Percentiles rank a stretch among this genome's conserved stretches.
phyloP scores from a whole-genome alignment of 2,888 invertebrate species.

The Achlya flavicornis region DNA sequence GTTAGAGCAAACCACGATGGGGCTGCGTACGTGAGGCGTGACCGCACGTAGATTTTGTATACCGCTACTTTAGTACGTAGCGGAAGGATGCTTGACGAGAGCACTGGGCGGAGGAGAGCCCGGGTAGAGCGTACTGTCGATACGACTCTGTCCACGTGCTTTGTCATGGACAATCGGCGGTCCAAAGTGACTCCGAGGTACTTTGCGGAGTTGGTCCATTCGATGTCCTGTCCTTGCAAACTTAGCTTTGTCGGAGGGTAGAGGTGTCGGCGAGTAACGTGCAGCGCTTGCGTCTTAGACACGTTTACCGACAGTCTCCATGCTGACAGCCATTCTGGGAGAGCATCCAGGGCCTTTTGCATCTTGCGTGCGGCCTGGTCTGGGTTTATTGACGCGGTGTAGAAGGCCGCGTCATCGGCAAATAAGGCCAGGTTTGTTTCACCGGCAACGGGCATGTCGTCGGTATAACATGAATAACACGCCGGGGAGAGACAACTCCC shows the following conservation, averaged over 20 bases:
- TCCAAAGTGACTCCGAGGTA: slow-evolving; percentile 33
- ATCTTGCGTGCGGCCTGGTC: too few species aligned
- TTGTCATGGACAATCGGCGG: slow-evolving; percentile 22
- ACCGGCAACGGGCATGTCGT: too few species aligned
- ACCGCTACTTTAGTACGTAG: slow-evolving; percentile 24
- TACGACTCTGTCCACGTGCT: slow-evolving; percentile 20
- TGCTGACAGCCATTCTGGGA: too few species aligned
- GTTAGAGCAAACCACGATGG: not conserved
- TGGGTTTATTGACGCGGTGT: too few species aligned
- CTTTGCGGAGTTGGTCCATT: slow-evolving; percentile 18
- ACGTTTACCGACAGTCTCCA: too few species aligned
- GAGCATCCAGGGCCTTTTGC: too few species aligned
- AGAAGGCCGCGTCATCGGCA: not conserved
- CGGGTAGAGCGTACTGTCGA: slow-evolving; percentile 15
- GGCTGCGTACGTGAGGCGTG: slow-evolving; percentile 22
- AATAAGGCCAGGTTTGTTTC: too few species aligned
- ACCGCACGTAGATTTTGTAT: slow-evolving; percentile 28
- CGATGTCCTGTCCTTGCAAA: slow-evolving; percentile 16
- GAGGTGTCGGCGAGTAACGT: too few species aligned
- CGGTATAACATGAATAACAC: too few species aligned
- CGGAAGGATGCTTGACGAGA: slow-evolving; percentile 23
- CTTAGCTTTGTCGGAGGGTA: too few species aligned
- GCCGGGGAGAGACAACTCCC: too few species aligned
- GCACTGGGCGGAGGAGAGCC: slow-evolving; percentile 22
- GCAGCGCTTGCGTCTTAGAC: too few species aligned